Evolutionary conservation across 2,888 invertebrate genomes (phyloP).

Genomic region (Euspilapteryx auroguttella): DNA sequence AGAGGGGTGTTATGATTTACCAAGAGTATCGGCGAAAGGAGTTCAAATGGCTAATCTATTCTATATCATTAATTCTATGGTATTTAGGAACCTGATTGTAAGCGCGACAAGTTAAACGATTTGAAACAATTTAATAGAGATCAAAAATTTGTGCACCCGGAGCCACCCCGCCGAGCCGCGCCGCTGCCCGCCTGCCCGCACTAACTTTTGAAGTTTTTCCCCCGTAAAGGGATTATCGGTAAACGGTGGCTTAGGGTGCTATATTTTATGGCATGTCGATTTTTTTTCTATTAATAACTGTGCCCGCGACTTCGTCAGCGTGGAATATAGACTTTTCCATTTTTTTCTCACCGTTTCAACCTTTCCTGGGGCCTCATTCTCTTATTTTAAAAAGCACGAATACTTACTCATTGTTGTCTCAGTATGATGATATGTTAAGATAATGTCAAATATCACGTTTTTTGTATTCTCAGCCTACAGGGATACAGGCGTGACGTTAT

Average conservation of each 20-base stretch:
- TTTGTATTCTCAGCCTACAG: no score
- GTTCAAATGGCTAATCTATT: no score
- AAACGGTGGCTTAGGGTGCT: slow-evolving; percentile 42
- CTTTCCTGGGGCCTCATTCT: background rate
- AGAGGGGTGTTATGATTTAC: no score
- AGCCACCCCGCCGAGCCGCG: no score
- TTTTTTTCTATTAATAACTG: slow-evolving; percentile 30
- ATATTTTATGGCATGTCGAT: slow-evolving; percentile 46
- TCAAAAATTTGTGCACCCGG: slow-evolving; percentile 54
- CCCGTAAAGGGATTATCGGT: slow-evolving; percentile 57
- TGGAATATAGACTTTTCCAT: slow-evolving; percentile 2
- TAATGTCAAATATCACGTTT: no score
- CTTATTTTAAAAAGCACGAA: no score
- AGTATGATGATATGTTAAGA: no score
- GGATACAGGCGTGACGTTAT: no score
- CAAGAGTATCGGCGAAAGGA: no score
- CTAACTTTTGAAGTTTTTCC: slow-evolving; percentile 63
- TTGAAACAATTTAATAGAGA: slow-evolving; percentile 64
- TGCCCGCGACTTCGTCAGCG: slow-evolving; percentile 5
- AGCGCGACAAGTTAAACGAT: slow-evolving; percentile 60
- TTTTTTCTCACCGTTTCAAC: background rate
- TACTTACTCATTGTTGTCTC: no score
- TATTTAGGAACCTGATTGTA: slow-evolving; percentile 33
- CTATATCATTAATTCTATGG: background rate
- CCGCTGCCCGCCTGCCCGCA: no score